Conservation (phyloP, 2,888 invertebrate genomes). For the Deilephila elpenor region DNA sequence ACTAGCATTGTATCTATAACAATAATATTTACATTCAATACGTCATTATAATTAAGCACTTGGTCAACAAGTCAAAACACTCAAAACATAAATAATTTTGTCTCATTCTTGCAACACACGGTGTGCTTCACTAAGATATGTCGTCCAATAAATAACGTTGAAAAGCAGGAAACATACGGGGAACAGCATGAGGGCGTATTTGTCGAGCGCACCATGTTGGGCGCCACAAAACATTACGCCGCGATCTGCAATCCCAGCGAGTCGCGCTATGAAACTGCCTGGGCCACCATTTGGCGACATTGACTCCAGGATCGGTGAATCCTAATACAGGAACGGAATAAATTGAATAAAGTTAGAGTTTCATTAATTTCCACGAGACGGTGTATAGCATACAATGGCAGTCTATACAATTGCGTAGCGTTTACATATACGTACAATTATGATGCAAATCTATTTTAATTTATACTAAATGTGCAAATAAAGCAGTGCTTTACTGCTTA, state of each 20-base stretch:
- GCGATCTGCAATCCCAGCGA: slow-evolving; percentile 76
- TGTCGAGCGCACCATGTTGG: slow-evolving; percentile 85
- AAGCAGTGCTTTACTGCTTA: background rate
- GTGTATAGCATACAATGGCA: background rate
- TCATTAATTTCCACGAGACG: background rate
- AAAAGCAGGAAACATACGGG: slow-evolving; percentile 85
- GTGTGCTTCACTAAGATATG: slow-evolving; percentile 85
- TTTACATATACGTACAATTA: slow-evolving; percentile 48
- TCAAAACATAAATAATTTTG: slow-evolving; percentile 37
- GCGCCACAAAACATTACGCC: slow-evolving; percentile 86
- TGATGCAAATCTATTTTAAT: slow-evolving; percentile 24
- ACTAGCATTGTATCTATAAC: slow-evolving; percentile 70
- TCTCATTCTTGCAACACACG: slow-evolving; percentile 60
- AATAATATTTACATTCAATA: slow-evolving; percentile 59
- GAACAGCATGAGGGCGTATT: slow-evolving; percentile 85
- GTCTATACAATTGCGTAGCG: slow-evolving; percentile 14
- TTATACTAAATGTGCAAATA: slow-evolving; percentile 9
- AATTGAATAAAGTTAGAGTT: background rate
- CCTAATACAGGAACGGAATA: slow-evolving; percentile 53
- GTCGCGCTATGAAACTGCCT: slow-evolving; percentile 57
- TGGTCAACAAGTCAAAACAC: slow-evolving; percentile 34
- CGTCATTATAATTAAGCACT: slow-evolving; percentile 59
- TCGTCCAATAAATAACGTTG: slow-evolving; percentile 85
- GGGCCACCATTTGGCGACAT: slow-evolving; percentile 65
- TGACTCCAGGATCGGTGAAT: slow-evolving; percentile 77